Evolutionary conservation across 2,888 invertebrate genomes (phyloP).

Genomic region (Cataglyphis albicans): DNA sequence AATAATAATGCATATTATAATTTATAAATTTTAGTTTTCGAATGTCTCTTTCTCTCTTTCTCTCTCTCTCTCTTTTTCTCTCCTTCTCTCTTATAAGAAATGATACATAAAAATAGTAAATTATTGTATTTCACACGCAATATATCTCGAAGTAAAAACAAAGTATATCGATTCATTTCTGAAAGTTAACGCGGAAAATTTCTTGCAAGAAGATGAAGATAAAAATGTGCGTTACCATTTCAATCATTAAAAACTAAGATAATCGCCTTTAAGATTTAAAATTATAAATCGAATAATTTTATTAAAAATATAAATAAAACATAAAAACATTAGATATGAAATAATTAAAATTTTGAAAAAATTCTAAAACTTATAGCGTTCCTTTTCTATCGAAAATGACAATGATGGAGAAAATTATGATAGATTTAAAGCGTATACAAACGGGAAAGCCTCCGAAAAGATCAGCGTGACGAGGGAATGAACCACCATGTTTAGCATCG

Average conservation of each 20-base stretch:
- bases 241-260: background rate
- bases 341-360: background rate
- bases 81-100: background rate
- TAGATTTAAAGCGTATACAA: background rate
- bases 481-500: slow-evolving; percentile 73
- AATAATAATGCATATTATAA: background rate
- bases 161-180: background rate
- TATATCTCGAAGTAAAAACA: background rate
- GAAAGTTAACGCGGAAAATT: background rate
- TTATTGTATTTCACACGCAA: background rate
- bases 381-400: background rate
- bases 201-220: background rate
- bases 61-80: background rate
- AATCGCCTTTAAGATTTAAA: background rate
- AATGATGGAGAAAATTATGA: background rate
- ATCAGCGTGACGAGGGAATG: slow-evolving; percentile 62
- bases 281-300: background rate
- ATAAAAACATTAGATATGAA: background rate
- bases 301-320: background rate
- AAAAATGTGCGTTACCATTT: background rate
- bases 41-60: background rate
- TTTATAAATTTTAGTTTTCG: background rate
- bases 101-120: background rate
- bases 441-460: background rate
- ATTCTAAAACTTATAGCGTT: background rate